Evolutionary conservation across 2,888 invertebrate genomes (phyloP), one percentile per base, ranked within the genome.

Genomic region (Epinotia bilunana): DNA sequence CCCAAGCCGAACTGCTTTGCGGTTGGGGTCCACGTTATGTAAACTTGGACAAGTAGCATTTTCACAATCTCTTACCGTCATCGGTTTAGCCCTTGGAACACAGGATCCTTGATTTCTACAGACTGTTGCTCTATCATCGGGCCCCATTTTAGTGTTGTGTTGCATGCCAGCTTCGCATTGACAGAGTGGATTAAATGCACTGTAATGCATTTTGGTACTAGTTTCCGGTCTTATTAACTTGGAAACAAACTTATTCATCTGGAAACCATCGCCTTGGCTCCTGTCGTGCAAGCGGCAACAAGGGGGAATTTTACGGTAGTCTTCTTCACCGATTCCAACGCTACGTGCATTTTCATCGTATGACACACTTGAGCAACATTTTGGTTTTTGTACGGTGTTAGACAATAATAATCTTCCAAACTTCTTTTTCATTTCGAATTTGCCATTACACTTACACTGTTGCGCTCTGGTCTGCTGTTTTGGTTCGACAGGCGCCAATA

Each of bases 401-500:
- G 11, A 60, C 23, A 69, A 69, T 69, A 69, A 60, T n/a, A 69
- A n/a, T 20, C 69, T 69, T 20, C 43, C n/a, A 46, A 69, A 58
- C 23, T 7, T 23, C 46, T 46, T 60, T 28, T 28, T 69, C 0
- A 46, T 13, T 9, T 58, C 16, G n/a, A 12, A 20, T 3, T 16
- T 5, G 0, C 12, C 16, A 1, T 58, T n/a, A 60, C 69, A 68
- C 7, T 6, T 4, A 23, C 68, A 68, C 5, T 58, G 57, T 68
- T 43, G 68, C 9, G 55, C 57, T 58, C 43, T 68, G 39, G 57
- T 23, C 20, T 11, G 16, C 0, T 23, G 18, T 33, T 39, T 57
- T 18, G 9, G 28, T 18, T 20, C 33, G 3, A 5, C 13, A n/a
- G 33, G 20, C 16, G 28, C 9, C 65, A 65, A 53, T 55, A 53